Conservation (phyloP, 1,140 invertebrate genomes). For the Geopemphigus sp. region DNA sequence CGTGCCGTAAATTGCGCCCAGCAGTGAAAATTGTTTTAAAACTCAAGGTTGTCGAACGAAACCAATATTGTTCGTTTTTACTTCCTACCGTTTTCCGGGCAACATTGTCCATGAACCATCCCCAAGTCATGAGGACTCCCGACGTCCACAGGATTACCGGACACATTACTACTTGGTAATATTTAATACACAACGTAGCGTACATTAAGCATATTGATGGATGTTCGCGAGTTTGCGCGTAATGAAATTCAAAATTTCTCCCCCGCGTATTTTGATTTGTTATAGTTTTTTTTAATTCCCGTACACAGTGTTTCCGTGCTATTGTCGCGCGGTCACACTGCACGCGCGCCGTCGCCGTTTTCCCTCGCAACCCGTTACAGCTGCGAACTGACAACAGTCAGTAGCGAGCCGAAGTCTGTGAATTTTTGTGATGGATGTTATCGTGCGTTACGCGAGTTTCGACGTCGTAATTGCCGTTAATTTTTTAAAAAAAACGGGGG, state of each 20-base stretch:
- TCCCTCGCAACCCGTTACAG: not conserved
- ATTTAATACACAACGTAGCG: not conserved
- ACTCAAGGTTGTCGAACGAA: not conserved
- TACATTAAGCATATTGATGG: no score
- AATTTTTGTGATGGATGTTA: not conserved
- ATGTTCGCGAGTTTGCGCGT: not conserved
- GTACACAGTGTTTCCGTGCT: not conserved
- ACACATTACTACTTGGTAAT: conserved; percentile 24
- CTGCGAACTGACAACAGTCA: not conserved
- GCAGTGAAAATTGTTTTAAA: no score
- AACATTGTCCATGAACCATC: not conserved
- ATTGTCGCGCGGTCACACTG: not conserved
- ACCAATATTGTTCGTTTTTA: conserved; percentile 3
- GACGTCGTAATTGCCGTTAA: not conserved
- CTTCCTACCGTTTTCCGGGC: not conserved
- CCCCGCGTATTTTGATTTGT: not conserved
- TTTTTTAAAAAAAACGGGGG: conserved; percentile 25
- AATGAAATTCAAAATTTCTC: conserved; percentile 13
- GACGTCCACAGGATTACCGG: not conserved
- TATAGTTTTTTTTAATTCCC: conserved; percentile 23
- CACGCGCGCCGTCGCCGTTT: not conserved
- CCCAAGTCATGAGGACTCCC: conserved; percentile 24
- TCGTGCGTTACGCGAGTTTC: not conserved
- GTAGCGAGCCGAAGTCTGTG: not conserved
- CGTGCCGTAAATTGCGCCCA: no score